These are phyloP conservation scores for Pseudonaja textilis DNA, from an alignment of 2,113 vertebrate species.

Conservation along the genomic window DNA sequence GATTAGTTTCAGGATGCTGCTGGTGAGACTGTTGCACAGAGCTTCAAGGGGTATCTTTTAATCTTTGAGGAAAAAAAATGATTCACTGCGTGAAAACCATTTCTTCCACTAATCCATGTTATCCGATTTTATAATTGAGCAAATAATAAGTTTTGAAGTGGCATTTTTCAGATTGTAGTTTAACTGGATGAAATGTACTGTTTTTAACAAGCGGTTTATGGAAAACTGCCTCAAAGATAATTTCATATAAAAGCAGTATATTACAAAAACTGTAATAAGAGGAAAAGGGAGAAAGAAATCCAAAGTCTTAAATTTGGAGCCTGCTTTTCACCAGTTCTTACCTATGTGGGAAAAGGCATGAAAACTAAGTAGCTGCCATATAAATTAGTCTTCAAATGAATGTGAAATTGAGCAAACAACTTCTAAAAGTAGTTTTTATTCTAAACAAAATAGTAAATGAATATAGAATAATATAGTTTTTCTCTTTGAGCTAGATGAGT, in stretches of 20 bases:
- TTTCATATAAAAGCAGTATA: neutral
- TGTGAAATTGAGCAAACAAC: neutral
- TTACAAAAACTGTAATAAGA: neutral
- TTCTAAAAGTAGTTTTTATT: neutral
- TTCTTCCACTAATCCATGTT: neutral
- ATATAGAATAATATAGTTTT: neutral
- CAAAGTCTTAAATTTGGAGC: neutral
- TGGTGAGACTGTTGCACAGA: neutral
- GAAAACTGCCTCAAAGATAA: neutral
- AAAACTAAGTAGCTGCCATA: neutral
- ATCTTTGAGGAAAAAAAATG: neutral
- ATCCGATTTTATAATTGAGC: neutral
- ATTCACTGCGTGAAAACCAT: neutral
- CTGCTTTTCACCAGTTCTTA: neutral
- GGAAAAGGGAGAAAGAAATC: neutral
- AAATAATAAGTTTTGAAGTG: slow-evolving; percentile 6
- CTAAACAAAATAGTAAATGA: neutral
- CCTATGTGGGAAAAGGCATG: neutral
- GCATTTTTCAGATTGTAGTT: neutral
- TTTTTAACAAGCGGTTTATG: neutral
- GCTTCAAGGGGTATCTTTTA: neutral
- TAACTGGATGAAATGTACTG: neutral
- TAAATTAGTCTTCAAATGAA: neutral
- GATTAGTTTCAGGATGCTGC: neutral
- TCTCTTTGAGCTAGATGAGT: neutral